phyloP scores from a whole-genome alignment of 1,140 invertebrate genomes.

The Drosophila sp. region DNA sequence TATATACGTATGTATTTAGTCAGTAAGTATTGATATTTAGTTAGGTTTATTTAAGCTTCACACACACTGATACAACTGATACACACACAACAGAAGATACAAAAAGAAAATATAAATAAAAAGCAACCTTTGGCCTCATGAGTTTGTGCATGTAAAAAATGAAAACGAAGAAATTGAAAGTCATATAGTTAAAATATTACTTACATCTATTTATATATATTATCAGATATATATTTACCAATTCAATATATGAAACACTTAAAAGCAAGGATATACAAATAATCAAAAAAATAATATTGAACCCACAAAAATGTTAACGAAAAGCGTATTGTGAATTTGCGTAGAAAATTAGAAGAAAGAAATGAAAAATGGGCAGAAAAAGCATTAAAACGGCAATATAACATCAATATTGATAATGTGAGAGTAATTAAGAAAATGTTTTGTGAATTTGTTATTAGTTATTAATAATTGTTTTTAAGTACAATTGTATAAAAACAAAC shows the following conservation, averaged over 20 bases:
- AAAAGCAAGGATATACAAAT: slow-evolving; percentile 31
- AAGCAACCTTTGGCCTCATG: slow-evolving; percentile 69
- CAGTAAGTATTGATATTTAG: slow-evolving; percentile 45
- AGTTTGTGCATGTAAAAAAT: slow-evolving; percentile 80
- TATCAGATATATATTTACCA: slow-evolving; percentile 29
- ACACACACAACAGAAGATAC: slow-evolving; percentile 21
- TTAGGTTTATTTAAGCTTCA: slow-evolving; percentile 47
- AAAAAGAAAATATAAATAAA: slow-evolving; percentile 2
- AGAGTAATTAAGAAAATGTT: slow-evolving; percentile 8
- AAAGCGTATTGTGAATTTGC: slow-evolving; percentile 69
- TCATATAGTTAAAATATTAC: slow-evolving; percentile 30
- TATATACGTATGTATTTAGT: slow-evolving; percentile 31
- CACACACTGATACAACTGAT: background rate
- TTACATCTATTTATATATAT: slow-evolving; percentile 9
- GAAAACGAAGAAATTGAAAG: slow-evolving; percentile 47
- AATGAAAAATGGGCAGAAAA: background rate
- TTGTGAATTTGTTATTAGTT: slow-evolving; percentile 63
- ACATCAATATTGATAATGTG: background rate
- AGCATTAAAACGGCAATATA: background rate
- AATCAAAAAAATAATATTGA: slow-evolving; percentile 10
- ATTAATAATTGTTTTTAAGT: slow-evolving; percentile 40
- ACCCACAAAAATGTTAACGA: slow-evolving; percentile 39
- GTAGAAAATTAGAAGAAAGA: slow-evolving; percentile 44
- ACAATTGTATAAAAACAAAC: slow-evolving; percentile 2
- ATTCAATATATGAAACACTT: slow-evolving; percentile 48